Evolutionary conservation across 1,140 invertebrate genomes (phyloP), one percentile per base, ranked within the genome.

Genomic region (Antheraea mylitta): DNA sequence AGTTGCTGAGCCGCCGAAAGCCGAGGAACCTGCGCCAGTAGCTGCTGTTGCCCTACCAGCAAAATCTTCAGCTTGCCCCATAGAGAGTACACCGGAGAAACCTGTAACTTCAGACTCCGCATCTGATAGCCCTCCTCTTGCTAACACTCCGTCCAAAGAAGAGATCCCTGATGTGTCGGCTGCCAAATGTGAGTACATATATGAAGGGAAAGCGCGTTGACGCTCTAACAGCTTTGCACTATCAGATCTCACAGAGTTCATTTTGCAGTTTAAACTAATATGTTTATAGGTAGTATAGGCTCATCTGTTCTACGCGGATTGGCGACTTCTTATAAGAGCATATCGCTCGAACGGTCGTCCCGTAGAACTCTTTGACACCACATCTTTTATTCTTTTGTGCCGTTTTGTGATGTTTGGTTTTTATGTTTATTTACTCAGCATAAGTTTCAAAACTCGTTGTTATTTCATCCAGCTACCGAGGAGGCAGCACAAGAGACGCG

Each of bases 381-480:
- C 80, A 77, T 80, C 80, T 83, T 83, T 83, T 87, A 76, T 77
- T 88, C 77, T 87, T 91, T 92, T 92, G 89, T 92, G 89, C 86
- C 86, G 87, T 91, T 92, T 90, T 89, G 87, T 90, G 89, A 89
- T 92, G 86, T 86, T 89, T 85, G 83, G 81, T 89, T 90, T 91
- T 90, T 82, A 81, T 88, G 80, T 89, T 87, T 80, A 82, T 89
- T 89, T 90, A 83, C 72, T 90, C 82, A 90, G 82, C 82, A 85
- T 86, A 88, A 73, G 82, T 90, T 92, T 86, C 90, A 90, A 90
- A 90, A 89, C 88, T 81, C 88, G 90, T 92, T 92, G 86, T 93
- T 92, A 92, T 93, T 92, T 92, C 90, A 92, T 85, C 87, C 91
- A 93, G 92, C 90, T 91, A 87, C 83, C 89, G 91, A 92, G 91